Base-by-base conservation (phyloP, 1,140 invertebrate species). In the Proales similis region DNA sequence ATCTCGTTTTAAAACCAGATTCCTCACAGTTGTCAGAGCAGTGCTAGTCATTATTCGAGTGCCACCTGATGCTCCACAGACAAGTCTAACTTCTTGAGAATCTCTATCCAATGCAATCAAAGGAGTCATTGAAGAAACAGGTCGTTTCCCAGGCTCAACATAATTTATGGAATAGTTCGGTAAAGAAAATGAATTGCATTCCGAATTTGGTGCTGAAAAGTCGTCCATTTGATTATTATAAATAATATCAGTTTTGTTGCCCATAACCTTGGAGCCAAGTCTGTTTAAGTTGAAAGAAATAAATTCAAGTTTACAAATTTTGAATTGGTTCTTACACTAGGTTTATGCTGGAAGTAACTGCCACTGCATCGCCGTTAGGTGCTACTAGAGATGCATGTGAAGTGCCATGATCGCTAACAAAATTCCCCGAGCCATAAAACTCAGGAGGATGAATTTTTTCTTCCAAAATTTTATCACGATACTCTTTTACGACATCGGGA, bases 181-280 rank as follows among this genome's bases (percentile, higher is more conserved):
- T 83, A 36, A 94, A 43, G 0, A 82, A 83, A 68, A 86, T 92
- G 49, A 79, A 81, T 74, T 88, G 95, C 7, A 78, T 75, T 66
- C 82, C 66, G 43, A 70, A 83, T 0, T 24, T n/a, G 87, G 83
- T 1, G 84, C 80, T 0, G 87, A 86, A 74, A 98, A 97, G 72
- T 97, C 92, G 71, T 95, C 88, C 90, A 97, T 95, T 48, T 84
- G 85, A 71, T 87, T 85, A 76, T 97, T 98, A 66, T 91, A 81
- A 4, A 96, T 77, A 39, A 98, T 90, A 24, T 92, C 92, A 0
- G 91, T 93, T 48, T 80, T 81, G 20, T 80, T 65, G 3, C 79
- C 79, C 9, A 72, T 61, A 4, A 76, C 63, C 26, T 69, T 65
- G 6, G 71, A 73, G 2, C 77, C 77, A 72, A 78, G 79, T 39